Conservation (phyloP, 1,140 invertebrate species). For the Antheraea mylitta region DNA sequence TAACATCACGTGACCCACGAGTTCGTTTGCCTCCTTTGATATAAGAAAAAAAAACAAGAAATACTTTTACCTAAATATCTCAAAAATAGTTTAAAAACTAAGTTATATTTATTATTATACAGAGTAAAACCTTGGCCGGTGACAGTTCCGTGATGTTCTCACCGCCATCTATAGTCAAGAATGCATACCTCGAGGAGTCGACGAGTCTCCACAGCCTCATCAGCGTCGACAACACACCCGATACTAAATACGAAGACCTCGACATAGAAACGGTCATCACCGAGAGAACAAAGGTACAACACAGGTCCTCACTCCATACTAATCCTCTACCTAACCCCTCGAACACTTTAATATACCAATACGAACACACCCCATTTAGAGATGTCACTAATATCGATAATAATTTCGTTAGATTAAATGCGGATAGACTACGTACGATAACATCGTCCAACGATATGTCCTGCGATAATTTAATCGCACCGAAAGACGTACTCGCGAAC, state of each 20-base stretch:
- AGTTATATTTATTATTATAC: conserved; percentile 33
- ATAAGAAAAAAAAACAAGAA: too few species aligned
- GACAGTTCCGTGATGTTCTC: conserved; percentile 91
- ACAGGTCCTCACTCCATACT: conserved; percentile 72
- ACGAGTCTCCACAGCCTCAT: conserved; percentile 71
- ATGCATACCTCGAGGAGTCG: conserved; percentile 78
- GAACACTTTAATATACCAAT: conserved; percentile 9
- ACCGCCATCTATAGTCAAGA: conserved; percentile 88
- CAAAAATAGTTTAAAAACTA: not conserved
- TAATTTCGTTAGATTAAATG: conserved; percentile 70
- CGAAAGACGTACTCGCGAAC: conserved; percentile 67
- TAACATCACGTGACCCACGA: too few species aligned
- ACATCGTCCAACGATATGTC: conserved; percentile 45
- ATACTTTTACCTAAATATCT: too few species aligned
- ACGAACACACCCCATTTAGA: conserved; percentile 31
- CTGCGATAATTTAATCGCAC: conserved; percentile 61
- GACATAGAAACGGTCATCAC: conserved; percentile 62
- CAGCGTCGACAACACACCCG: conserved; percentile 70
- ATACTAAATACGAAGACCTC: conserved; percentile 51
- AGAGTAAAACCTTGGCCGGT: conserved; percentile 91
- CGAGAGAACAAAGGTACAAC: conserved; percentile 77
- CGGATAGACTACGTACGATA: conserved; percentile 69
- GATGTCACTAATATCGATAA: conserved; percentile 63
- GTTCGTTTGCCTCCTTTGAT: too few species aligned
- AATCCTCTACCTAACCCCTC: conserved; percentile 47